These are phyloP conservation scores for Nylanderia fulva DNA, from an alignment of 1,140 invertebrate genomes.

Conservation along the genomic window DNA sequence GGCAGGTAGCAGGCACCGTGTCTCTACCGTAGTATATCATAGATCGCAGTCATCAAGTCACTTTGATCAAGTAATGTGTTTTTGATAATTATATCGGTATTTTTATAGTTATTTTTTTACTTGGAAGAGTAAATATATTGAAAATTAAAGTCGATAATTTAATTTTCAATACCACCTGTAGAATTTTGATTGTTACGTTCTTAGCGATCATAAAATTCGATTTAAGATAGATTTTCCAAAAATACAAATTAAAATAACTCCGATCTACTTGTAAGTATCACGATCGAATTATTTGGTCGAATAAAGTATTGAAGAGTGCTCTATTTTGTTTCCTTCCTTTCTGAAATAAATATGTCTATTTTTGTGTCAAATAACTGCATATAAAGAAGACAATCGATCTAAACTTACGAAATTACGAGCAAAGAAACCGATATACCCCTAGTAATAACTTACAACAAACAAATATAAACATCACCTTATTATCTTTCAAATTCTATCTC, in stretches of 20 bases:
- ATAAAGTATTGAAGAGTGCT: slow-evolving; percentile 51
- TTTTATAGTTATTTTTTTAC: neutral
- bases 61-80: slow-evolving; percentile 16
- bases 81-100: neutral
- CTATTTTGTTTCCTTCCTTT: slow-evolving; percentile 10
- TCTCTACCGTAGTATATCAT: slow-evolving; percentile 51
- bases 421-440: slow-evolving; percentile 15
- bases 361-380: neutral
- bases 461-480: slow-evolving; percentile 34
- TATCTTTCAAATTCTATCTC: slow-evolving; percentile 31
- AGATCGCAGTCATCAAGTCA: slow-evolving; percentile 4
- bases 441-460: slow-evolving; percentile 35
- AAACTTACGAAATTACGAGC: slow-evolving; percentile 31
- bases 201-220: neutral
- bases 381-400: slow-evolving; percentile 16
- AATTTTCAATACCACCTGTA: neutral
- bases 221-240: neutral
- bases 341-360: slow-evolving; percentile 26
- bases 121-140: neutral
- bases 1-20: slow-evolving; percentile 70
- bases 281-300: slow-evolving; percentile 66
- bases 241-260: slow-evolving; percentile 32
- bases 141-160: neutral
- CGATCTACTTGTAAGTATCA: slow-evolving; percentile 50
- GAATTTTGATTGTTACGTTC: neutral